A percentile compares a stretch with the other conserved stretches of the same genome.
These are phyloP conservation scores for silkworm (Bombyx mori) DNA, from an alignment of 1,140 invertebrate genomes.

Conservation along the genomic window ASM3026992v2 NC_085129.1:5314001-5314500, in stretches of 20 bases:
- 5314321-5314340: constrained; percentile 6
- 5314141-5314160: constrained; percentile 37
- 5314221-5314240: constrained; percentile 35
- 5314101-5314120: constrained; percentile 43
- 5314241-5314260: constrained; percentile 57
- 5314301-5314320: constrained; percentile 46
- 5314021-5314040: constrained; percentile 48
- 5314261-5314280: constrained; percentile 57
- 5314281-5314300: constrained; percentile 51
- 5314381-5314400: no score
- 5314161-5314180: constrained; percentile 50
- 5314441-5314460: constrained; percentile 1
- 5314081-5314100: constrained; percentile 41
- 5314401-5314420: no score
- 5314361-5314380: no score
- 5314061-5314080: constrained; percentile 35
- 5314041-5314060: constrained; percentile 29
- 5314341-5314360: no score
- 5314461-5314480: no score
- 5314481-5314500: no score
- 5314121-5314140: constrained; percentile 18
- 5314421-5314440: no score
- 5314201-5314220: constrained; percentile 58
- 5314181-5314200: constrained; percentile 55
- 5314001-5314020: constrained; percentile 46